phyloP scores from a whole-genome alignment of 2,797 vertebrate genomes.

The Prionace glauca region DNA sequence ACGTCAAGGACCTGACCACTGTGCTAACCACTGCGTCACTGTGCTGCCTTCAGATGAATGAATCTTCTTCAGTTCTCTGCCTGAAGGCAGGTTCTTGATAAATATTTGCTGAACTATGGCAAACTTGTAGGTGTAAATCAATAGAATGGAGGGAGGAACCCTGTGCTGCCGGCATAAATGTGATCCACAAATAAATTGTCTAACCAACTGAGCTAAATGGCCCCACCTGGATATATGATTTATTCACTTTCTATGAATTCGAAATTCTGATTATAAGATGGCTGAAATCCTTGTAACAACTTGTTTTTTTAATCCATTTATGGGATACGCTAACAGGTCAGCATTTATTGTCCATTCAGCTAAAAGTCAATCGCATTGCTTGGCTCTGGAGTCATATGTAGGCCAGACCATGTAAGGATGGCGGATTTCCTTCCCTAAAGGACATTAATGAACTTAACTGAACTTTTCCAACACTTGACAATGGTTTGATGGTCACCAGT shows the following conservation, averaged over 20 bases:
- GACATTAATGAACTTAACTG: too few relatives aligned
- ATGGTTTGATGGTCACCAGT: too few relatives aligned
- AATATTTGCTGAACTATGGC: background rate
- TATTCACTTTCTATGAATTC: background rate
- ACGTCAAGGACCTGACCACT: too few relatives aligned
- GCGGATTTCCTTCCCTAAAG: too few relatives aligned
- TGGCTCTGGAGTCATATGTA: too few relatives aligned
- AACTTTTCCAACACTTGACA: too few relatives aligned
- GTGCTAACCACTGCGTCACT: too few relatives aligned
- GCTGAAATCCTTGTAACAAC: background rate
- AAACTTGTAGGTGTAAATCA: background rate
- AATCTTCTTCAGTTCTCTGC: background rate
- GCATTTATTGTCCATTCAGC: too few relatives aligned
- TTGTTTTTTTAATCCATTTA: background rate
- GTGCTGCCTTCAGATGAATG: too few relatives aligned
- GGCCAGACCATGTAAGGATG: too few relatives aligned
- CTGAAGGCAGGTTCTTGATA: background rate
- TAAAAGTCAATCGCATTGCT: too few relatives aligned
- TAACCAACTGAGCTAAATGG: background rate
- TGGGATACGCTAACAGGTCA: too few relatives aligned
- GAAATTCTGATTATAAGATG: background rate
- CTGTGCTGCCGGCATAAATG: background rate
- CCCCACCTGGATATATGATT: background rate
- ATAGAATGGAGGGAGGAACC: background rate
- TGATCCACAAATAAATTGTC: background rate